Evolutionary conservation across 2,888 invertebrate species (phyloP), one percentile per base, ranked within the genome.

Genomic region (Volucella bombylans): DNA sequence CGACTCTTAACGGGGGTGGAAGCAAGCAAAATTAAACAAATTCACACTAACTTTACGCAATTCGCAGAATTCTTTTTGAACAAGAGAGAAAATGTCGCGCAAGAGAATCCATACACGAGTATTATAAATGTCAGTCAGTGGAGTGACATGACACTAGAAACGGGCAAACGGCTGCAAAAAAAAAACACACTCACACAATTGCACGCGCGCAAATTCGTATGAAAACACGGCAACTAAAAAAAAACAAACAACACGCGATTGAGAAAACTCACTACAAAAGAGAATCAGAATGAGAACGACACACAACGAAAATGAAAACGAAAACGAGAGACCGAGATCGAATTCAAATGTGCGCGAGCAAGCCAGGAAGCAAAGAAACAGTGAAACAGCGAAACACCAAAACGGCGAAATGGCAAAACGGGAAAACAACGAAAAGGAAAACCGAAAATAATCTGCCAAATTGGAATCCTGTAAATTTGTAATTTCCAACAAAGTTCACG

Each of bases 31-130:
- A 82, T 31, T 6, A 31, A 31, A 6, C 31, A 31, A 79, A 39
- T 73, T 78, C 61, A 49, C 41, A 72, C 74, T 76, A 74, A 80
- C 74, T 80, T 83, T 83, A 83, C 83, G 80, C 83, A 82, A 82
- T 82, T 82, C 57, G 78, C 68, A 76, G 76, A 62, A 49, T 74
- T 69, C 55, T 79, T 65, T 69, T 54, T 59, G 52, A 65, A 73
- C 61, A 72, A 81, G 69, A 69, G 61, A 57, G 62, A 38, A 23
- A 23, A 23, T 23, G 2, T 23, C 18, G 18, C 18, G 3, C 18
- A 23, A 64, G 50, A 65, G 62, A 67, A 61, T 31, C 62, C 47
- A 82, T 62, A 67, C 65, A 68, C 69, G 78, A 69, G 69, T 31
- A 31, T 31, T 31, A 1, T 6, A 83, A 83, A 83, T 69, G 83